phyloP scores from a whole-genome alignment of 35 echinoderm and acorn worm genomes.

The Anneissia japonica region DNA sequence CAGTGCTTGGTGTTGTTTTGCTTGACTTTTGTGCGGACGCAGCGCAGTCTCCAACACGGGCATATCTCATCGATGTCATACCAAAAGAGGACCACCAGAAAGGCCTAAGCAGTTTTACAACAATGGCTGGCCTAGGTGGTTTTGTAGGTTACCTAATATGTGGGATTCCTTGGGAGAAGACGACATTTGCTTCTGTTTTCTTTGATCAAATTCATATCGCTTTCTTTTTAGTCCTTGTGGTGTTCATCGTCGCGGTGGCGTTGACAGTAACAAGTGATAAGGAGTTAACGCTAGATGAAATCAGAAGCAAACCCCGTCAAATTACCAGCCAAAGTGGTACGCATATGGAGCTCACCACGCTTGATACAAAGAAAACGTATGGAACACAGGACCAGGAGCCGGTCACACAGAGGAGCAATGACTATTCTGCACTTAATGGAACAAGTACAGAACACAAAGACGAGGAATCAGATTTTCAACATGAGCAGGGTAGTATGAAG shows the following conservation, averaged over 20 bases:
- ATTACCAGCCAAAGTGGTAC: conserved; percentile 9
- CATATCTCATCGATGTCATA: conserved; percentile 88
- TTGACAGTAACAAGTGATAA: conserved; percentile 77
- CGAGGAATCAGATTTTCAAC: background rate
- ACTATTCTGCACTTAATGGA: background rate
- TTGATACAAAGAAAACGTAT: conserved; percentile 62
- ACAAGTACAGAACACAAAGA: background rate
- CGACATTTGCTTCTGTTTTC: conserved; percentile 20
- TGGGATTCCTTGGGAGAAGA: conserved; percentile 74
- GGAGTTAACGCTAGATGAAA: conserved; percentile 63
- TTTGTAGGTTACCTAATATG: conserved; percentile 82
- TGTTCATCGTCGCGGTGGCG: conserved; percentile 64
- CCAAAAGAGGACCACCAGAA: conserved; percentile 76
- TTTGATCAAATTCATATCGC: conserved; percentile 51
- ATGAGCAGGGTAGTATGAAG: conserved; percentile 39
- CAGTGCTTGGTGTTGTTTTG: conserved; percentile 76
- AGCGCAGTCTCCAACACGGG: conserved; percentile 77
- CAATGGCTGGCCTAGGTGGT: conserved; percentile 96
- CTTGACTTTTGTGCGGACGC: conserved; percentile 94
- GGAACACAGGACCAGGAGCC: conserved; percentile 19
- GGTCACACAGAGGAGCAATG: background rate
- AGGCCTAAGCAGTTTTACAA: conserved; percentile 78
- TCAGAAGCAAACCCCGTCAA: conserved; percentile 14
- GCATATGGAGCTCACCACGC: conserved; percentile 54
- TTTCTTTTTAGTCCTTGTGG: conserved; percentile 72